phyloP scores from a whole-genome alignment of 1,140 invertebrate genomes.

The Sinella curviseta region DNA sequence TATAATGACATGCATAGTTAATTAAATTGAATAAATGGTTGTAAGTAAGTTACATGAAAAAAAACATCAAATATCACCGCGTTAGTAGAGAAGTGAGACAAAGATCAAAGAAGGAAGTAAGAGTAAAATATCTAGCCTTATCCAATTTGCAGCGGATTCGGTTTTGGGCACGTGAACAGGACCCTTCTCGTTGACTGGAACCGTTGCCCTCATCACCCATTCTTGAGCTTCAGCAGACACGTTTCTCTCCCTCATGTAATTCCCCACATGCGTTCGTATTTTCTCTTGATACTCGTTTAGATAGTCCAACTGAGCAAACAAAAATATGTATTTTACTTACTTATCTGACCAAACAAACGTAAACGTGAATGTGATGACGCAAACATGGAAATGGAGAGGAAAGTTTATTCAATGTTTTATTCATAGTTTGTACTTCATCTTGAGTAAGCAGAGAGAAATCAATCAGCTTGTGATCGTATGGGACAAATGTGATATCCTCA shows the following conservation, averaged over 20 bases:
- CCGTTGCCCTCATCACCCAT: constrained; percentile 29
- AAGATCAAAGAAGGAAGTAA: too few species aligned
- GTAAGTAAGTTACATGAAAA: too few species aligned
- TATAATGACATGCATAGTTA: too few species aligned
- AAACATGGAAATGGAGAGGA: background rate
- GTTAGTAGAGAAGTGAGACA: too few species aligned
- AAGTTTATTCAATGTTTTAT: background rate
- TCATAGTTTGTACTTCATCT: constrained; percentile 62
- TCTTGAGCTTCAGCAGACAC: constrained; percentile 10
- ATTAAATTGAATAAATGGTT: too few species aligned
- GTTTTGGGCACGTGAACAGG: too few species aligned
- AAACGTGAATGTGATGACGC: background rate
- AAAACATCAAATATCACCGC: too few species aligned
- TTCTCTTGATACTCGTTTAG: constrained; percentile 76
- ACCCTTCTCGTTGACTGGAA: background rate
- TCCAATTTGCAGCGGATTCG: too few species aligned
- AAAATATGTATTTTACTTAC: background rate
- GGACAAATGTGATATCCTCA: constrained; percentile 78
- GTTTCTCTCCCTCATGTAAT: constrained; percentile 60
- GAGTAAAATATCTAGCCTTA: too few species aligned
- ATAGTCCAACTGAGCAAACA: constrained; percentile 63
- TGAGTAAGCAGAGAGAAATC: constrained; percentile 73
- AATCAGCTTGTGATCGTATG: constrained; percentile 89
- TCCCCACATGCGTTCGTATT: constrained; percentile 69
- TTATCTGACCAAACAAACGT: background rate